These are phyloP conservation scores for Cataglyphis altisquamis DNA, from an alignment of 2,888 invertebrate species.

Conservation along the genomic window DNA sequence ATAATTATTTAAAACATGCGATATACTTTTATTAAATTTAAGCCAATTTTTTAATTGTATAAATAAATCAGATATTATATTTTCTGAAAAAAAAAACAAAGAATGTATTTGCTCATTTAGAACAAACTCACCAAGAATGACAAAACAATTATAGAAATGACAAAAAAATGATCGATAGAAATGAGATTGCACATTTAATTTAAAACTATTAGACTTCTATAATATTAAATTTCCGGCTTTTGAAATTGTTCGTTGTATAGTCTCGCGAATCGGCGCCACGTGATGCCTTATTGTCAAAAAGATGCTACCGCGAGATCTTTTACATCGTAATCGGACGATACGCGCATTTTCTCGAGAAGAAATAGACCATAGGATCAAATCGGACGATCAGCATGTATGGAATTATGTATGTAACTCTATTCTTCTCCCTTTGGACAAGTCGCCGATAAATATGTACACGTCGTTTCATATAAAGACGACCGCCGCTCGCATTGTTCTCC, in stretches of 20 bases:
- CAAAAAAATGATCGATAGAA: constrained; percentile 7
- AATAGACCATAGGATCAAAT: not conserved
- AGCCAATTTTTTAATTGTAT: too few relatives aligned
- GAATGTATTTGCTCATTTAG: not conserved
- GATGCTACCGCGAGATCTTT: not conserved
- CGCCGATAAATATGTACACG: constrained; percentile 66
- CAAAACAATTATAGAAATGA: not conserved
- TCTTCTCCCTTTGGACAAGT: constrained; percentile 9
- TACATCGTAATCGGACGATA: not conserved
- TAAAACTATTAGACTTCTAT: constrained; percentile 18
- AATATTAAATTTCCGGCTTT: constrained; percentile 10
- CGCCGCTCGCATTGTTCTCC: constrained; percentile 63
- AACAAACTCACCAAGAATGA: too few relatives aligned
- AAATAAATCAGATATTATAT: not conserved
- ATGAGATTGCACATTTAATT: constrained; percentile 20
- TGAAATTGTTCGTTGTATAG: not conserved
- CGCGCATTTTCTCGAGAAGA: not conserved
- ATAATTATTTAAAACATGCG: too few relatives aligned
- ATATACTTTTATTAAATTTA: too few relatives aligned
- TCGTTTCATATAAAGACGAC: constrained; percentile 64
- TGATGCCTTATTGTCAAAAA: constrained; percentile 26
- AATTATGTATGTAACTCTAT: constrained; percentile 37
- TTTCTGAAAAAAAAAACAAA: not conserved
- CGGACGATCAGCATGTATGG: not conserved
- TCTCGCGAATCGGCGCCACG: constrained; percentile 10